These are phyloP conservation scores for Eilema sororculum DNA, from an alignment of 2,888 invertebrate genomes.

Conservation along the genomic window DNA sequence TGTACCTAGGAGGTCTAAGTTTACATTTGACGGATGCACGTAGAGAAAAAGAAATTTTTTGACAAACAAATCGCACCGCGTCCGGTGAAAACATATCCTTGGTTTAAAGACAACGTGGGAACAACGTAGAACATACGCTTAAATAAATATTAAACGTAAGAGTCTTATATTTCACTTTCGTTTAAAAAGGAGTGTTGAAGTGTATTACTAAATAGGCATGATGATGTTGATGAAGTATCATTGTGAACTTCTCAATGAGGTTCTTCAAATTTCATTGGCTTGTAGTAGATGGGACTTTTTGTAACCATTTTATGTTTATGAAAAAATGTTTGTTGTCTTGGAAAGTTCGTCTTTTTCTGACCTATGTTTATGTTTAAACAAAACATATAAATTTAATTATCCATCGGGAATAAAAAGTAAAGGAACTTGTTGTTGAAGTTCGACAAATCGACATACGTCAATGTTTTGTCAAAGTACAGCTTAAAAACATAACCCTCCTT, in stretches of 20 bases:
- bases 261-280: background rate
- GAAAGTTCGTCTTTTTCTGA: background rate
- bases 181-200: constrained; percentile 7
- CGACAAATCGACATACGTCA: background rate
- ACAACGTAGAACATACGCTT: constrained; percentile 38
- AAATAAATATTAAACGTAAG: constrained; percentile 44
- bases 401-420: background rate
- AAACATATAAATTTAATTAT: background rate
- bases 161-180: constrained; percentile 41
- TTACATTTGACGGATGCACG: constrained; percentile 19
- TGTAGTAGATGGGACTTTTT: background rate
- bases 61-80: constrained; percentile 51
- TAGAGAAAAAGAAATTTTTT: constrained; percentile 54
- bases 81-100: constrained; percentile 63
- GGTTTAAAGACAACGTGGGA: constrained; percentile 51
- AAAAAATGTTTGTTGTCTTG: background rate
- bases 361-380: too few species aligned
- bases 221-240: constrained; percentile 9
- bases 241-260: background rate
- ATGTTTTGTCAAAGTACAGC: background rate
- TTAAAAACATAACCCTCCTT: too few species aligned
- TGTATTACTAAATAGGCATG: background rate
- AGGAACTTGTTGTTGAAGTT: background rate
- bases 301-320: background rate
- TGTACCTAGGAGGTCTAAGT: constrained; percentile 20